Conservation (phyloP, 2,888 invertebrate species). For the Philonicus albiceps region DNA sequence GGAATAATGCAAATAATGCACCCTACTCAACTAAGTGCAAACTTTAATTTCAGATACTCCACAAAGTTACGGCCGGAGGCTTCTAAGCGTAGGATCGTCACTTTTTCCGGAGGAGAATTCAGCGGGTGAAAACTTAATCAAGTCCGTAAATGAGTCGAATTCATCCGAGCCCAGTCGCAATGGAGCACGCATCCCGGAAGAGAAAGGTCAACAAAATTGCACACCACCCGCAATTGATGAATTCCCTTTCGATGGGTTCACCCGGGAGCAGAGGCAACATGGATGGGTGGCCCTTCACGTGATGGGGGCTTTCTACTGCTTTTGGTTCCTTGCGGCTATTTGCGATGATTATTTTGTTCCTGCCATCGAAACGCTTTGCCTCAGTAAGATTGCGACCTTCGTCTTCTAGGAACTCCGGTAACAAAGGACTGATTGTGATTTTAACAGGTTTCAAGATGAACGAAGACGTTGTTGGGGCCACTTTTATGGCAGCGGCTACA, state of each 20-base stretch:
- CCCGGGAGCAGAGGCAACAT: constrained; percentile 69
- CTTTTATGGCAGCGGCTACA: constrained; percentile 90
- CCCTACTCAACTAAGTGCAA: not conserved
- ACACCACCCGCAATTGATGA: constrained; percentile 79
- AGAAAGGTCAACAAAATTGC: constrained; percentile 64
- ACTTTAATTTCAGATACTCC: not conserved
- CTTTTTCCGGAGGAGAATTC: not conserved
- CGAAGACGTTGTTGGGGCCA: constrained; percentile 85
- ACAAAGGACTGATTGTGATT: not conserved
- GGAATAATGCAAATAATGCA: not conserved
- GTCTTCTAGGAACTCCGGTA: not conserved
- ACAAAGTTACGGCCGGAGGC: constrained; percentile 28
- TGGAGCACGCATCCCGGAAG: not conserved
- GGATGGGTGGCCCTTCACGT: constrained; percentile 54
- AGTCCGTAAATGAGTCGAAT: not conserved
- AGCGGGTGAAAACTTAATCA: not conserved
- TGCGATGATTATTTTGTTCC: constrained; percentile 93
- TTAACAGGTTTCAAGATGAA: constrained; percentile 69
- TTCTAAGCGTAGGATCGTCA: constrained; percentile 12
- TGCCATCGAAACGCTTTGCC: constrained; percentile 79
- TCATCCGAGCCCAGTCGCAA: not conserved
- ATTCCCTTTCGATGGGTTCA: constrained; percentile 80
- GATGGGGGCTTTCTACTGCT: constrained; percentile 70
- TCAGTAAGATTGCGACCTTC: constrained; percentile 70
- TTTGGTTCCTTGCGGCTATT: constrained; percentile 77